Conservation (phyloP, 2,888 invertebrate species). For the Torymus texanus region DNA sequence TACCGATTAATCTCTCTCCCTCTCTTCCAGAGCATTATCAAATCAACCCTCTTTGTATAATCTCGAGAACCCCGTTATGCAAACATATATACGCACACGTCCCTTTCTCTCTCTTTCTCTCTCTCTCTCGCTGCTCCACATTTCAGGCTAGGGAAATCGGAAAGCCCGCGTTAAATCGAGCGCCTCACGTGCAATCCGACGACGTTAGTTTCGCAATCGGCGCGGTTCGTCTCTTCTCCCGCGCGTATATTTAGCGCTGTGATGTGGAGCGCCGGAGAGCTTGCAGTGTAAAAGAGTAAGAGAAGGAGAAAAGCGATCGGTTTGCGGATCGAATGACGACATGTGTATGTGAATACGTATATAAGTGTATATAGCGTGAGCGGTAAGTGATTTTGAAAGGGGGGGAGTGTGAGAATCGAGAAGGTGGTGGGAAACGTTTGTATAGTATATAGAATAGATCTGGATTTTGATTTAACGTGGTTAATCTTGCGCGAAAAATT, state of each 20-base stretch:
- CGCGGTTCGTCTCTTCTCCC: conserved; percentile 16
- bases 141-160: too few species aligned
- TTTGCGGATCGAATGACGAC: conserved; percentile 48
- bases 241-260: conserved; percentile 43
- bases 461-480: too few species aligned
- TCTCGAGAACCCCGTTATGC: too few species aligned
- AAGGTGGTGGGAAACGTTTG: too few species aligned
- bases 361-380: background rate
- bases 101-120: background rate
- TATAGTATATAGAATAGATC: too few species aligned
- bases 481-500: too few species aligned
- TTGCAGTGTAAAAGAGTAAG: background rate
- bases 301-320: too few species aligned
- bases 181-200: conserved; percentile 32
- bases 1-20: too few species aligned
- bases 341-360: background rate
- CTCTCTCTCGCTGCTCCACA: background rate
- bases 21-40: too few species aligned
- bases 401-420: too few species aligned
- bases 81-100: too few species aligned
- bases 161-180: background rate
- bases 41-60: too few species aligned
- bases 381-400: conserved; percentile 20
- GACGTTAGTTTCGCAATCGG: conserved; percentile 24
- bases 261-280: conserved; percentile 49